Percentiles rank a stretch among this genome's conserved stretches.
These are phyloP conservation scores for Pseudomyrmex dendroicus DNA, from an alignment of 1,140 invertebrate genomes.

Conservation along the genomic window DNA sequence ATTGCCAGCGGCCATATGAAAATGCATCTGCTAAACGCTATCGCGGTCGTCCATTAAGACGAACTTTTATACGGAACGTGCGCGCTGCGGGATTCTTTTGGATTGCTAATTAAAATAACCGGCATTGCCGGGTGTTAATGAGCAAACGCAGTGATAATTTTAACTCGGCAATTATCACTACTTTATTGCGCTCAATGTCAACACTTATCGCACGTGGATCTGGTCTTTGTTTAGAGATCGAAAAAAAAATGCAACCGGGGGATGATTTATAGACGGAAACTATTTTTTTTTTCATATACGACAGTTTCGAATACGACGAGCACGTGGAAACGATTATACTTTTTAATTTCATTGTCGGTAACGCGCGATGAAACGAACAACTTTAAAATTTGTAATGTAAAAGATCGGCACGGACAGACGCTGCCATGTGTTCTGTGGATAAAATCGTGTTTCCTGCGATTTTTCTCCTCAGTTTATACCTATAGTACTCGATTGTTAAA, in stretches of 20 bases:
- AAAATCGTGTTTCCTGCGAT: slow-evolving; percentile 1
- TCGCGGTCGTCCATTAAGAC: slow-evolving; percentile 64
- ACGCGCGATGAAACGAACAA: slow-evolving; percentile 2
- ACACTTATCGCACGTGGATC: slow-evolving; percentile 67
- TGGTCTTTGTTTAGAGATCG: slow-evolving; percentile 5
- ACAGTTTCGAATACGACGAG: background rate
- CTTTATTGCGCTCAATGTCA: slow-evolving; percentile 75
- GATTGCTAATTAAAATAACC: slow-evolving; percentile 75
- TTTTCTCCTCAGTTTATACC: background rate
- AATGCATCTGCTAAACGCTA: slow-evolving; percentile 69
- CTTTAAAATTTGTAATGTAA: slow-evolving; percentile 4
- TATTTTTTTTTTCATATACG: too few species aligned
- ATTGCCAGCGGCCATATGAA: slow-evolving; percentile 53
- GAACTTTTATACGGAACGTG: slow-evolving; percentile 71
- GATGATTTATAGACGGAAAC: too few species aligned
- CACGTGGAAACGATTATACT: slow-evolving; percentile 1
- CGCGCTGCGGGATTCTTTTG: slow-evolving; percentile 52
- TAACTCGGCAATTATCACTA: slow-evolving; percentile 78
- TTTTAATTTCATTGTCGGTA: slow-evolving; percentile 1
- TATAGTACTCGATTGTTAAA: too few species aligned
- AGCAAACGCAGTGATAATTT: slow-evolving; percentile 71
- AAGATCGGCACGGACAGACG: background rate
- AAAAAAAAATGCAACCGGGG: too few species aligned
- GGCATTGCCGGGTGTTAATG: slow-evolving; percentile 75
- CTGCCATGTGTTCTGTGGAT: background rate